A percentile compares a stretch with the other conserved stretches of the same genome.
Conservation (phyloP, 2,797 vertebrate species). For the Falco naumanni region DNA sequence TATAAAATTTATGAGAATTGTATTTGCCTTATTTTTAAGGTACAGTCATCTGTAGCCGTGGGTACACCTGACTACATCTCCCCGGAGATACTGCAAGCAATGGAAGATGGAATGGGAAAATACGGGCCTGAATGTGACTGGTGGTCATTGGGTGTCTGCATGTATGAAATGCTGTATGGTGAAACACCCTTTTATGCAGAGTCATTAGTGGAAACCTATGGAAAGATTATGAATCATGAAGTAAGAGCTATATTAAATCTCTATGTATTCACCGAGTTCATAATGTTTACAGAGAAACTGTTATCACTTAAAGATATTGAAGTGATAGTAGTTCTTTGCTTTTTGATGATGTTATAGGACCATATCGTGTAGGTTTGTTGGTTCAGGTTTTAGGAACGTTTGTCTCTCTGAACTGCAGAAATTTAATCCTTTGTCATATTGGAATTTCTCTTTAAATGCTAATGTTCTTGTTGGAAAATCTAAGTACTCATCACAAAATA, state of each 20-base stretch:
- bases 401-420: background rate
- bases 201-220: slow-evolving; percentile 95
- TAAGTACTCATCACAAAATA: background rate
- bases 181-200: slow-evolving; percentile 98
- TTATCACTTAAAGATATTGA: background rate
- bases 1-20: background rate
- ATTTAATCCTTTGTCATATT: background rate
- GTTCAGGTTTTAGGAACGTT: background rate
- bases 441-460: background rate
- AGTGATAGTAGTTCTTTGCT: background rate
- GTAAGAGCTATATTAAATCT: slow-evolving; percentile 71
- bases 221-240: slow-evolving; percentile 99
- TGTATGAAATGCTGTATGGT: slow-evolving; percentile 98
- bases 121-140: slow-evolving; percentile 98
- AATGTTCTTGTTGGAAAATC: background rate
- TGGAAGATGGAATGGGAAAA: slow-evolving; percentile 97
- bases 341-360: background rate
- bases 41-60: slow-evolving; percentile 96
- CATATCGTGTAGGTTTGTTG: background rate
- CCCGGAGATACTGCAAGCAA: slow-evolving; percentile 97
- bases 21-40: slow-evolving; percentile 77
- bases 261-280: background rate
- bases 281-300: background rate
- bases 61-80: slow-evolving; percentile 98
- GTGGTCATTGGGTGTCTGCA: slow-evolving; percentile 98